phyloP scores from a whole-genome alignment of 2,797 vertebrate genomes.

The Halcyon smyrnensis region DNA sequence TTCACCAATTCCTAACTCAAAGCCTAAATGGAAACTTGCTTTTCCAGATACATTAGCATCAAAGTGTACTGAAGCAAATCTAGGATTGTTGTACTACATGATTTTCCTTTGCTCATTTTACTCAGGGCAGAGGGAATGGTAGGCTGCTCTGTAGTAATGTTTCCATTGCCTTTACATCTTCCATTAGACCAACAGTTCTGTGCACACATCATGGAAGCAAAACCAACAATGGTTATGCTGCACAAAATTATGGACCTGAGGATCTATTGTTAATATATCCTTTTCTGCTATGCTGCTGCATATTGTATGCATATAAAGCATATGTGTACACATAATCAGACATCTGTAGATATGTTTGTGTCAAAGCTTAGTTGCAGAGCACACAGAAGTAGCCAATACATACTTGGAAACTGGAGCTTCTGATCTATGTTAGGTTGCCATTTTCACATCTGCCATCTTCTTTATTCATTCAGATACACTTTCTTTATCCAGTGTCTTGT shows the following conservation, averaged over 20 bases:
- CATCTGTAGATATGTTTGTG: not conserved
- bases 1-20: constrained; percentile 41
- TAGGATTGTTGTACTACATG: not conserved
- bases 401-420: not conserved
- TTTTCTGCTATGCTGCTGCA: not conserved
- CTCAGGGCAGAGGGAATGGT: not conserved
- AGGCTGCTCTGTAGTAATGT: not conserved
- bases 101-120: not conserved
- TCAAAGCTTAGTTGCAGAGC: not conserved
- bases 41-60: constrained; percentile 16
- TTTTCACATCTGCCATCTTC: not conserved
- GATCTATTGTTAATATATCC: not conserved
- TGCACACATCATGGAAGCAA: not conserved
- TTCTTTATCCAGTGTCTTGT: not conserved
- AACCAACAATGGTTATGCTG: not conserved
- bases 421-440: not conserved
- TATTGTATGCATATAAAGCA: not conserved
- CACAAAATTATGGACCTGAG: not conserved
- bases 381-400: not conserved
- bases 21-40: constrained; percentile 25
- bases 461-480: not conserved
- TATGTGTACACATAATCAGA: not conserved
- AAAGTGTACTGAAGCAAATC: constrained; percentile 8
- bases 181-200: not conserved
- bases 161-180: constrained; percentile 1